Evolutionary conservation across 2,113 vertebrate genomes (phyloP), one percentile per base, ranked within the genome.

Genomic region (Corythornis vintsioides): DNA sequence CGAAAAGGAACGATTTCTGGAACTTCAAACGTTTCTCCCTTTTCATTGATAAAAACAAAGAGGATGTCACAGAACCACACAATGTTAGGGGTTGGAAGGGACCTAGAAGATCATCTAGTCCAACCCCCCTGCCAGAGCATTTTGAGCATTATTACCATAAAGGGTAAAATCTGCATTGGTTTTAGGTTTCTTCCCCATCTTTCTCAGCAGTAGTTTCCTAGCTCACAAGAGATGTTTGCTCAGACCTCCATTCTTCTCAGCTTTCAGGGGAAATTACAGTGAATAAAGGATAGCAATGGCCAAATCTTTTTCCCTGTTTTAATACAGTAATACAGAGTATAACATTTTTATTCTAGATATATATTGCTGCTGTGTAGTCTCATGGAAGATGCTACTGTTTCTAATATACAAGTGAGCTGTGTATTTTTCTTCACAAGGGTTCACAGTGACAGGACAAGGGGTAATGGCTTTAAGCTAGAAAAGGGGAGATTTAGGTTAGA

Each of bases 1-100:
- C 99, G 99, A 96, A 99, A 99, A 13, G 99, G 99, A 88, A 99
- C 99, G 17, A 99, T 98, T 96, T 99, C 99, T 5, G 99, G 99
- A 88, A 99, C 98, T 77, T 99, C 99, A 97, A 99, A 99, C 7
- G 98, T 99, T 98, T 99, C 99, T 90, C 99, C 99, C 99, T 99
- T 96, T 79, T 96, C 87, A 93, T 38, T 4, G 82, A 87, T 73
- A 77, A 50, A 79, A 76, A 87, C 79, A 83, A 82, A 40, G 4
- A 5, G 15, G 2, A 48, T 5, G 19, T 5, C 33, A 2, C 13
- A 13, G 38, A 38, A 38, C 11, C 38, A 38, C 38, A 38, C 38
- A 38, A 38, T 38, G 38, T 38, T 38, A 38, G 10, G 38, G 10
- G 38, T 38, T 38, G 38, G 10, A 38, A 38, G 38, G 38, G 38